Percentiles rank a stretch among this genome's conserved stretches.
Evolutionary conservation across 2,797 vertebrate species (phyloP).

Genomic region (Australoheros facetus): DNA sequence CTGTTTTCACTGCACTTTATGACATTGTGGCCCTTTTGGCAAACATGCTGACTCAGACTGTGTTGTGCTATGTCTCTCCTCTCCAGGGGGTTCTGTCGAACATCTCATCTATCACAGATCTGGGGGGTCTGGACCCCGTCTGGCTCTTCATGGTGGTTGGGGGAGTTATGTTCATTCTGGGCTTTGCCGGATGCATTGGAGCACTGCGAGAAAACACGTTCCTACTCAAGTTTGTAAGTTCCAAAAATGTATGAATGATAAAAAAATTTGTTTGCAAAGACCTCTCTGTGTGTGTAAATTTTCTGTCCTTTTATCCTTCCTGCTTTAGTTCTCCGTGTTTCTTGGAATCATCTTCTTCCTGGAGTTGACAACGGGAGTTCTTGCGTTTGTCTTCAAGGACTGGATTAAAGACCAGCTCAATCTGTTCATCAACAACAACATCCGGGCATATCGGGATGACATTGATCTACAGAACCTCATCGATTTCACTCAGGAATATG

Average conservation of each 20-base stretch:
- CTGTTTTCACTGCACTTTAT: neutral
- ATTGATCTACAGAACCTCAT: slow-evolving; percentile 98
- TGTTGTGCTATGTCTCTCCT: slow-evolving; percentile 12
- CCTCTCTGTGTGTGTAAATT: neutral
- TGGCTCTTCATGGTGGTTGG: slow-evolving; percentile 98
- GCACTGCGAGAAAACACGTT: slow-evolving; percentile 96
- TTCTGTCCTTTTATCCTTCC: neutral
- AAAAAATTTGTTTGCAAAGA: rapidly evolving
- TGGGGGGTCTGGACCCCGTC: slow-evolving; percentile 95
- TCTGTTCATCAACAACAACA: slow-evolving; percentile 99
- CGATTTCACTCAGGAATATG: slow-evolving; percentile 98
- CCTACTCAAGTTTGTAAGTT: slow-evolving; percentile 95
- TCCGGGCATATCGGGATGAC: slow-evolving; percentile 95
- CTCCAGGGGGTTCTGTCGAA: slow-evolving; percentile 94
- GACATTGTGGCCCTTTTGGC: neutral
- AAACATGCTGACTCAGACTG: neutral
- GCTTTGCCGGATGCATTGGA: slow-evolving; percentile 96
- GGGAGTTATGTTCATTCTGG: slow-evolving; percentile 96
- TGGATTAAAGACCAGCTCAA: slow-evolving; percentile 99
- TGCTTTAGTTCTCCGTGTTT: slow-evolving; percentile 92
- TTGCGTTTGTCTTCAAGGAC: slow-evolving; percentile 98
- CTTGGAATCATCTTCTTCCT: slow-evolving; percentile 98
- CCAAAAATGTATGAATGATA: rapidly evolving
- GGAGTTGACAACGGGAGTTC: slow-evolving; percentile 94
- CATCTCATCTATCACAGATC: slow-evolving; percentile 96